Percentiles rank a stretch among this genome's conserved stretches.
Conservation (phyloP, 1,140 invertebrate species). For the Apis mellifera region Amel_HAv3.1 CM009939.2:11886001-11886500, state of each 20-base stretch:
- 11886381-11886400: not conserved
- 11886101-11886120: constrained; percentile 14
- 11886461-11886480: not conserved
- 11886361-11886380: not conserved
- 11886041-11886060: not conserved
- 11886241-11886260: not conserved
- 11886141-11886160: not conserved
- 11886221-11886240: not conserved
- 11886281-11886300: not conserved
- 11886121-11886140: constrained; percentile 23
- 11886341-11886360: not conserved
- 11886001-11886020: no score
- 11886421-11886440: no score
- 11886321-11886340: not conserved
- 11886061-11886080: constrained; percentile 14
- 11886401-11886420: no score
- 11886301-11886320: not conserved
- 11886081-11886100: constrained; percentile 17
- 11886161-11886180: not conserved
- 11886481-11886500: not conserved
- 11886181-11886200: constrained; percentile 36
- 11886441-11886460: not conserved
- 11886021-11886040: no score
- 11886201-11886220: constrained; percentile 30
- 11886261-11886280: constrained; percentile 14